A percentile compares a stretch with the other conserved stretches of the same genome.
Evolutionary conservation across 2,797 vertebrate species (phyloP).

Genomic region (Propithecus deckenii): DNA sequence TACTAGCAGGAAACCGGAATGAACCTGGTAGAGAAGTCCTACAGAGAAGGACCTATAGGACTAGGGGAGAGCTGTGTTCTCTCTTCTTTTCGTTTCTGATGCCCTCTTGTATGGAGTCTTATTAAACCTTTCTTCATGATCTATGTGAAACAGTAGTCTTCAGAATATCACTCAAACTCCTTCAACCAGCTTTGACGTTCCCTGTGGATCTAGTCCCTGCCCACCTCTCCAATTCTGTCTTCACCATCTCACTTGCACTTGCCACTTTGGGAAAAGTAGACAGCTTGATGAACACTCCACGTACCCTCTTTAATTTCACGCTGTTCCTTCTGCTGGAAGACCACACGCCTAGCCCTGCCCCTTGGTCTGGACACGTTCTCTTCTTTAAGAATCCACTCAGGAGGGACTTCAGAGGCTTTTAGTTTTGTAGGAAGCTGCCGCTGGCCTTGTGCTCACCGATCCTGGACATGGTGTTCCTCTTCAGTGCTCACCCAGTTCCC

Average conservation of each 20-base stretch:
- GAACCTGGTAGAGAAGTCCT: not conserved
- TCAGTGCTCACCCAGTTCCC: not conserved
- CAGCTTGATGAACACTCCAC: not conserved
- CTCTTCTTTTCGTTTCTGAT: not conserved
- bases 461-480: not conserved
- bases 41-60: not conserved
- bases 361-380: not conserved
- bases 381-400: not conserved
- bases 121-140: not conserved
- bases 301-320: not conserved
- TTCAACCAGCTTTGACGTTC: not conserved
- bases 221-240: not conserved
- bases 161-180: not conserved
- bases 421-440: not conserved
- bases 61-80: not conserved
- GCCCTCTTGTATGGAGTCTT: not conserved
- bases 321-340: not conserved
- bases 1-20: not conserved
- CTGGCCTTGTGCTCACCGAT: not conserved
- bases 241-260: not conserved
- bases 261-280: not conserved
- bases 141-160: not conserved
- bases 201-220: not conserved
- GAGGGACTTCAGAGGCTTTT: not conserved
- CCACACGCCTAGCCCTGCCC: not conserved